Conservation (phyloP, 2,888 invertebrate genomes). For the Sphaeridia pumilis region DNA sequence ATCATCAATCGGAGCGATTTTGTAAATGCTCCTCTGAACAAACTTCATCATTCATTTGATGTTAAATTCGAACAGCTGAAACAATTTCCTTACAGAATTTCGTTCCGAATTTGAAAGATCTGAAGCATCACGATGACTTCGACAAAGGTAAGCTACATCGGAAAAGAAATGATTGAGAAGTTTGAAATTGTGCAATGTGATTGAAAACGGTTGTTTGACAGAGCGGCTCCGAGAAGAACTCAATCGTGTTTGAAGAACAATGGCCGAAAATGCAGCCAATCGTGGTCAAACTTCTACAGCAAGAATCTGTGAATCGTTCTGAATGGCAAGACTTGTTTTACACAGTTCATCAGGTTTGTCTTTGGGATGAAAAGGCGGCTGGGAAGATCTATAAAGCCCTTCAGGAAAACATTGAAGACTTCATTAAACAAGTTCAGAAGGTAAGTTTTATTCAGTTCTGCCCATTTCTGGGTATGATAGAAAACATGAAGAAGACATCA, state of each 20-base stretch:
- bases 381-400: constrained; percentile 72
- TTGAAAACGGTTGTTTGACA: neutral
- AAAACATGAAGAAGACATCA: neutral
- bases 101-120: too few species aligned
- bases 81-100: too few species aligned
- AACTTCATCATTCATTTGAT: too few species aligned
- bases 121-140: too few species aligned
- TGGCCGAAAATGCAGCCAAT: constrained; percentile 93
- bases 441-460: constrained; percentile 13
- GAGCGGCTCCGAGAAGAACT: constrained; percentile 55
- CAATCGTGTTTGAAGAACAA: constrained; percentile 84
- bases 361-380: constrained; percentile 95
- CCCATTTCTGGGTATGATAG: neutral
- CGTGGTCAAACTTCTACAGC: constrained; percentile 82
- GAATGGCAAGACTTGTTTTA: constrained; percentile 99
- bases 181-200: too few species aligned
- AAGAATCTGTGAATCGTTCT: constrained; percentile 79
- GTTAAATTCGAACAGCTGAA: too few species aligned
- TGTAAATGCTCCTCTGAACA: too few species aligned
- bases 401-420: constrained; percentile 83
- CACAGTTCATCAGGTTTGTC: constrained; percentile 85
- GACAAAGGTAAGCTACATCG: too few species aligned
- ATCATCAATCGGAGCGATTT: too few species aligned
- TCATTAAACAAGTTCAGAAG: constrained; percentile 67
- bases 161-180: too few species aligned